These are phyloP conservation scores for Cancer borealis DNA, from an alignment of 2,888 invertebrate species.

Conservation along the genomic window DNA sequence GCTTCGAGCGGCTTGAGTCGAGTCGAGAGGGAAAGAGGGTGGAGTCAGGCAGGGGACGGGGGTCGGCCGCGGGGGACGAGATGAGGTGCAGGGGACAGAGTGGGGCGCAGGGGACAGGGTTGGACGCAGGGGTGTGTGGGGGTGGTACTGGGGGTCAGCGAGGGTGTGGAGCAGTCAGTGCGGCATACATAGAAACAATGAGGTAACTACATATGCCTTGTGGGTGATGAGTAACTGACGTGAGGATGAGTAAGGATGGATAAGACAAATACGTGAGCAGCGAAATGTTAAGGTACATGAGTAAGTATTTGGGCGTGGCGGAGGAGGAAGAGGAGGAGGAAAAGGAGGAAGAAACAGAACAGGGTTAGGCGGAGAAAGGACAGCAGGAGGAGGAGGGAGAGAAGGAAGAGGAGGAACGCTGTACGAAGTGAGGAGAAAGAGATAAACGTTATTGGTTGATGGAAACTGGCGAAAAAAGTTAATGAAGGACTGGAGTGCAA, in stretches of 20 bases:
- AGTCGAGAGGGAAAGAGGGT: too few relatives aligned
- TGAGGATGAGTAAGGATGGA: not conserved
- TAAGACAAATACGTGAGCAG: not conserved
- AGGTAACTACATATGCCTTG: not conserved
- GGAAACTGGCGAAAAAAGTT: conserved; percentile 60
- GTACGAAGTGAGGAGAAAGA: conserved; percentile 44
- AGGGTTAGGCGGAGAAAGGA: not conserved
- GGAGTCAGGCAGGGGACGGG: too few relatives aligned
- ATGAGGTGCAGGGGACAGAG: not conserved
- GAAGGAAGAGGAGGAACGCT: conserved; percentile 35
- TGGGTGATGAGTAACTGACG: conserved; percentile 32
- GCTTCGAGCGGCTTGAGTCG: too few relatives aligned
- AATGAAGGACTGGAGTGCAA: conserved; percentile 45
- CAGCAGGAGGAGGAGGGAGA: conserved; percentile 5
- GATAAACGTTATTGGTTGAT: conserved; percentile 64
- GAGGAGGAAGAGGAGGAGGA: not conserved
- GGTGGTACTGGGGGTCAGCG: not conserved
- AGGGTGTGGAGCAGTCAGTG: not conserved
- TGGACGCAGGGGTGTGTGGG: not conserved
- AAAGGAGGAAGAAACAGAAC: not conserved
- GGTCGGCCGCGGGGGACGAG: not conserved
- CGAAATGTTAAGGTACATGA: not conserved
- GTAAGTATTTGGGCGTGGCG: not conserved
- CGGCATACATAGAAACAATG: not conserved
- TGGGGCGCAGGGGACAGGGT: not conserved